Evolutionary conservation across 2,888 invertebrate genomes (phyloP).

Genomic region (Plebejus melissa): DNA sequence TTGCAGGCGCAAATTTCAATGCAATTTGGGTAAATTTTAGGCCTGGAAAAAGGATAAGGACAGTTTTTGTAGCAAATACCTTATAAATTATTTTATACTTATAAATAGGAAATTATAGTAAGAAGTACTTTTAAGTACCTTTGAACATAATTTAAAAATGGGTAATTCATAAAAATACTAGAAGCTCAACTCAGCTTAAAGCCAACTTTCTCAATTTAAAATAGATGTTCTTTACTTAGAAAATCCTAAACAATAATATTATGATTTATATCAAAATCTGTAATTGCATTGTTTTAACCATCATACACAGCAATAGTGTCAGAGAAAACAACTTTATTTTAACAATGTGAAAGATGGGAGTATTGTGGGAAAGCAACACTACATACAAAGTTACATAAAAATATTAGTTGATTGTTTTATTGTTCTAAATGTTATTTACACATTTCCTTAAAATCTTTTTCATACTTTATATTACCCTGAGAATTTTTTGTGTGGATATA

Average conservation of each 20-base stretch:
- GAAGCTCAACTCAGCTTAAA: neutral
- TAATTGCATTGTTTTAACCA: neutral
- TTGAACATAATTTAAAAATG: neutral
- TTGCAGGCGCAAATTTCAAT: no score
- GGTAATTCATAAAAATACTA: neutral
- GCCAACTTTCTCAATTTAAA: neutral
- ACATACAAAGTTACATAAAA: slow-evolving; percentile 1
- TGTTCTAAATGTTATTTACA: slow-evolving; percentile 16
- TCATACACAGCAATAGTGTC: neutral
- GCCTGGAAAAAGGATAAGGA: neutral
- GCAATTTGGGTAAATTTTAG: neutral
- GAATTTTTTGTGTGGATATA: slow-evolving; percentile 10
- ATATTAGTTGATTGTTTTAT: slow-evolving; percentile 10
- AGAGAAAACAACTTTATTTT: slow-evolving; percentile 5
- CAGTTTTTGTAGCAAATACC: neutral
- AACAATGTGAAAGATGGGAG: slow-evolving; percentile 7
- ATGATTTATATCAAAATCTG: neutral
- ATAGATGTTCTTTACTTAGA: no score
- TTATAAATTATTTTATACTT: neutral
- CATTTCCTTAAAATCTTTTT: neutral
- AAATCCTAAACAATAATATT: no score
- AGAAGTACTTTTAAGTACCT: neutral
- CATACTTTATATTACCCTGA: slow-evolving; percentile 3
- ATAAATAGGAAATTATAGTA: neutral
- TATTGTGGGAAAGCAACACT: neutral